Evolutionary conservation across 2,113 vertebrate species (phyloP), one percentile per base, ranked within the genome.

Genomic region (Stomatorhinus ivindoensis): DNA sequence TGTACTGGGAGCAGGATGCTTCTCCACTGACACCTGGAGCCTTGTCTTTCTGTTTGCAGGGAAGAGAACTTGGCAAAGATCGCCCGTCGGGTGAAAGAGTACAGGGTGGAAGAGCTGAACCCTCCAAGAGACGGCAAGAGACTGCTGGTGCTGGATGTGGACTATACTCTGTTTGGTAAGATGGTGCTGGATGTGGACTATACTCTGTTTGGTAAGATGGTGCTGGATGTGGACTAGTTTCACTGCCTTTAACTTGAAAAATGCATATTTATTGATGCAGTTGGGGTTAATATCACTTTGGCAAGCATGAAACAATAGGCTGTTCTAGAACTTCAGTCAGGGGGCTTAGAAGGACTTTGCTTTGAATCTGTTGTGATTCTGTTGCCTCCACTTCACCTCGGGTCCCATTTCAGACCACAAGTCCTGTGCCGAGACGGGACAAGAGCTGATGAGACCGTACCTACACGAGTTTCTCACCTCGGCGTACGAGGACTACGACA

Each of bases 41-140:
- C 27, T 44, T 2, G 24, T 53, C 31, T 19, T 21, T 55, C 84
- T 91, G 27, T 76, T 61, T 89, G 42, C 21, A 99, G 98, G 93
- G 98, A 99, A 95, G 98, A 99, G 94, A 99, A 99, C 91, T 94
- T 99, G 86, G 95, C 98, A 80, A 99, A 99, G 96, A 98, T 99
- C 92, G 97, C 98, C 76, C 97, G 98, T 48, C 96, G 98, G 93
- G 97, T 99, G 51, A 99, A 99, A 95, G 98, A 99, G 50, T 98
- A 99, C 91, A 99, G 98, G 93, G 97, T 99, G 92, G 98, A 99
- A 92, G 96, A 98, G 93, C 91, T 99, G 92, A 99, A 99, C 93
- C 96, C 97, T 91, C 98, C 98, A 35, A 96, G 98, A 93, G 97
- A 98, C 95, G 98, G 98, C 47, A 99, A 99, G 92, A 97, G 97